A percentile compares a stretch with the other conserved stretches of the same genome.
These are phyloP conservation scores for Noctilio leporinus DNA, from an alignment of 2,113 vertebrate species.

Conservation along the genomic window DNA sequence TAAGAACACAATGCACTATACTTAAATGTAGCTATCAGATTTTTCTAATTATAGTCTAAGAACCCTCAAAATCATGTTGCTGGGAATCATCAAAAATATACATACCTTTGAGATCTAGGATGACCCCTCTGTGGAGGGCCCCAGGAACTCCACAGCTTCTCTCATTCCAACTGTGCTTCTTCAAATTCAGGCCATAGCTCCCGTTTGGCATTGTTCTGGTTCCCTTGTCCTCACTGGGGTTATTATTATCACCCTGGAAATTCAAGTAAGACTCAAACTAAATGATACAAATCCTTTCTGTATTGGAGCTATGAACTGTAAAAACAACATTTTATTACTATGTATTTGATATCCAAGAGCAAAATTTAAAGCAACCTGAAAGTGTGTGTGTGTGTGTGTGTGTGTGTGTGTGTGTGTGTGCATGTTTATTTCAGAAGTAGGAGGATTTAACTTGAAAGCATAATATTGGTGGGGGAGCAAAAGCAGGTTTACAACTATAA, in stretches of 20 bases:
- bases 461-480: neutral
- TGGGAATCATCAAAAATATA: neutral
- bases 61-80: neutral
- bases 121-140: neutral
- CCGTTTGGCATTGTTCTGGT: neutral
- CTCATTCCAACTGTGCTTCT: neutral
- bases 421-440: neutral
- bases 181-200: neutral
- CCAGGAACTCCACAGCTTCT: neutral
- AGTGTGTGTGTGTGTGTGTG: neutral
- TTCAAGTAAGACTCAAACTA: neutral
- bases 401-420: neutral
- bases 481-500: neutral
- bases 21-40: neutral
- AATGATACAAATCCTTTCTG: neutral
- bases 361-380: neutral
- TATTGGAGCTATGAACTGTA: neutral
- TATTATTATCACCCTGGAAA: neutral
- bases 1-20: neutral
- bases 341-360: neutral
- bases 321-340: conserved; percentile 4
- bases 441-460: neutral
- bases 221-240: neutral
- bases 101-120: neutral
- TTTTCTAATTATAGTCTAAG: neutral